Base-by-base conservation (phyloP, 2,113 vertebrate species). In the Amphilophus citrinellus region DNA sequence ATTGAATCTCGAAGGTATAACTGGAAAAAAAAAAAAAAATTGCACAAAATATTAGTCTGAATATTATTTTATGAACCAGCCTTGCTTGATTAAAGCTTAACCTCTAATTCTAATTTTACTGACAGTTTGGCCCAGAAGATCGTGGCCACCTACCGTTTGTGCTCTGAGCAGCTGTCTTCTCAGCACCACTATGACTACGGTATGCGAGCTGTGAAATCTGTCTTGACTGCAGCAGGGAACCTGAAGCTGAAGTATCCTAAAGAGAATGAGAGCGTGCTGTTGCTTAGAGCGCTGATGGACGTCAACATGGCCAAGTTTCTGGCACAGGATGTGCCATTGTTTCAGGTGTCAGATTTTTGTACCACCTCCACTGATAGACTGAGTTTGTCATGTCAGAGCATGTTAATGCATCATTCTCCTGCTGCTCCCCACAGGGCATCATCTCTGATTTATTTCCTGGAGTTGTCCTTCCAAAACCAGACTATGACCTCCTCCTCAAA, bases 251-350 rank as follows among this genome's bases (percentile, higher is more conserved):
- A 97, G 83, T 98, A 97, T 82, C 97, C 97, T 0, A n/a, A 93
- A 27, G 97, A 98, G 93, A 89, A 97, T 6, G 98, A 98, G 87
- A 97, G 96, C 0, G 93, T 97, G 0, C 79, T 98, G 79, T 84
- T 99, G 37, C 97, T 99, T 13, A 93, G 96, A 65, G 97, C 97
- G 0, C 88, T 99, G 87, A 87, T 97, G 88, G 98, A 99, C 24
- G 96, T 99, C 86, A 99, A 98, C 92, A 94, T 98, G 92, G 97
- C 98, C 85, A 99, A 99, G 89, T 99, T 99, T 92, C 93, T 98
- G 58, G 95, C 97, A 4, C 98, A 98, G 82, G 98, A 99, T 79
- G 97, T 98, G 11, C 98, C 97, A 1, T 91, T 99, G 32, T 99
- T 99, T 95, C 96, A 98, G 97, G 98, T 99, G 79, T 84, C 84